Percentiles rank a stretch among this genome's conserved stretches.
These are phyloP conservation scores for Acrobasis repandana DNA, from an alignment of 2,888 invertebrate species.

Conservation along the genomic window DNA sequence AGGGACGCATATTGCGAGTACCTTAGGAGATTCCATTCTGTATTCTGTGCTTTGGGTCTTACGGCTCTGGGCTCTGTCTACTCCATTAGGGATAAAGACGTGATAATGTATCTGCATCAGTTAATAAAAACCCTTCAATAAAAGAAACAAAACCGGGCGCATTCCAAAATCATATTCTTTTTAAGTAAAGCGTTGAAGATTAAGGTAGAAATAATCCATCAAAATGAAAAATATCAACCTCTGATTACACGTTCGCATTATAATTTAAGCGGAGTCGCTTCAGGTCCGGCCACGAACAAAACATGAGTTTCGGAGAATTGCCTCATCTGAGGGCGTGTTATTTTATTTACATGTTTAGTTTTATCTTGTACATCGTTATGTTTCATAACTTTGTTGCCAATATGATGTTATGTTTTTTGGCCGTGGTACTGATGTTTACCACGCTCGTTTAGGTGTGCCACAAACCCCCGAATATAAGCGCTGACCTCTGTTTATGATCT, in stretches of 20 bases:
- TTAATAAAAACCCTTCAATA: not conserved
- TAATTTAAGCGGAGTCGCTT: slow-evolving; percentile 5
- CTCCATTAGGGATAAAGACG: no score
- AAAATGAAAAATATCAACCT: slow-evolving; percentile 21
- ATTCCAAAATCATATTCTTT: slow-evolving; percentile 4
- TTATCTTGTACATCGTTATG: slow-evolving; percentile 44
- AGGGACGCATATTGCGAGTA: no score
- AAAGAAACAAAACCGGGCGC: not conserved
- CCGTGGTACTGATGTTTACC: slow-evolving; percentile 2
- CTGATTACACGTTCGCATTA: slow-evolving; percentile 12
- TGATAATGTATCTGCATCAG: not conserved
- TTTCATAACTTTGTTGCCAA: slow-evolving; percentile 44
- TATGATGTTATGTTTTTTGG: slow-evolving; percentile 36
- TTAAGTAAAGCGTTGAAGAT: slow-evolving; percentile 10
- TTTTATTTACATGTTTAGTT: slow-evolving; percentile 51
- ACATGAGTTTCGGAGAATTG: slow-evolving; percentile 48
- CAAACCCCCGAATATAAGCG: not conserved
- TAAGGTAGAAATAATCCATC: slow-evolving; percentile 18
- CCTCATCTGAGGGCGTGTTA: slow-evolving; percentile 45
- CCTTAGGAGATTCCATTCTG: no score
- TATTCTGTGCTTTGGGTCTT: no score
- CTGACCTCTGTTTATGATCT: not conserved
- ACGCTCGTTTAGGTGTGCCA: not conserved
- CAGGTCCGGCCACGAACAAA: slow-evolving; percentile 17
- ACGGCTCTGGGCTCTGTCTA: no score